Conservation (phyloP, 2,797 vertebrate species). For the Argyrosomus regius region DNA sequence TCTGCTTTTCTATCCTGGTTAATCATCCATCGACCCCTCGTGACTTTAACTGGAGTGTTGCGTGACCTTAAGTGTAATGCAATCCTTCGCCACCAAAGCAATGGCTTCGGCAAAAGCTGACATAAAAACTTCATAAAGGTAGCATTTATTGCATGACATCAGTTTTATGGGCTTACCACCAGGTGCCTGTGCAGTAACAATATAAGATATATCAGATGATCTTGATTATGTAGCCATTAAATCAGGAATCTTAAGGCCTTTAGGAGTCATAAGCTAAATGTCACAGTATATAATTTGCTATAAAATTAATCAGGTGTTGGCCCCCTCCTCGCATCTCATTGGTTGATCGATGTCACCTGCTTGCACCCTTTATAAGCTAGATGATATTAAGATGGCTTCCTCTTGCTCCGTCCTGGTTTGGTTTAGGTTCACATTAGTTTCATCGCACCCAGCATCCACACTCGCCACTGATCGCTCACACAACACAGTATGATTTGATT, state of each 20-base stretch:
- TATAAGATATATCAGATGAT: not conserved
- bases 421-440: too few species aligned
- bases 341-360: too few species aligned
- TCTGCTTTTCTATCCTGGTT: not conserved
- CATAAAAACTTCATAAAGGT: conserved; percentile 3
- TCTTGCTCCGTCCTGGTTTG: too few species aligned
- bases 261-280: not conserved
- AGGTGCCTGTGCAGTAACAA: not conserved
- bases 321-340: not conserved
- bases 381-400: too few species aligned
- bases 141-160: not conserved
- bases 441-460: too few species aligned
- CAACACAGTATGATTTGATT: too few species aligned
- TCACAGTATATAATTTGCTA: not conserved
- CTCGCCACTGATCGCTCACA: too few species aligned
- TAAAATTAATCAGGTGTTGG: not conserved
- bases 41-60: not conserved
- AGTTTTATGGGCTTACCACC: not conserved
- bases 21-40: not conserved
- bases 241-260: not conserved
- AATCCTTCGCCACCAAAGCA: not conserved
- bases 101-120: not conserved
- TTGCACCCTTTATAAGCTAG: too few species aligned
- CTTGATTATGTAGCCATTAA: not conserved
- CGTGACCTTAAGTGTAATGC: not conserved